These are phyloP conservation scores for Hystrix cristata DNA, from an alignment of 2,113 vertebrate genomes.

Conservation along the genomic window DNA sequence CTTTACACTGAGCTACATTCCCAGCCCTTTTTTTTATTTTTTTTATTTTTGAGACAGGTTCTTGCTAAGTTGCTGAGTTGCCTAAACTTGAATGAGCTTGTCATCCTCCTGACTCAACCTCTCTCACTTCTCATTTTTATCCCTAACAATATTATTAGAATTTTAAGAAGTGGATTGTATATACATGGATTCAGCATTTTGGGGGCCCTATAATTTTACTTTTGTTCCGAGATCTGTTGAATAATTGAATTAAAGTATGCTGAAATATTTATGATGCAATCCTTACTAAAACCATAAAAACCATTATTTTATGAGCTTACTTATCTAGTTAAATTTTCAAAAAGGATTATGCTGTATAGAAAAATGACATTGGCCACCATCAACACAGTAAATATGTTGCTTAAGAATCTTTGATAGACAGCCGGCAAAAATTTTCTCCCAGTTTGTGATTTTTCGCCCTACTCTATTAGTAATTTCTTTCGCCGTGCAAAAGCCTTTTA, in stretches of 20 bases:
- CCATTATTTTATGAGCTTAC: not conserved
- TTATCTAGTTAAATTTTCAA: slow-evolving; percentile 34
- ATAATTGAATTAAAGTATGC: slow-evolving; percentile 46
- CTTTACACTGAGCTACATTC: not conserved
- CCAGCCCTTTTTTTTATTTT: not conserved
- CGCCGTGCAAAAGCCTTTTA: no score
- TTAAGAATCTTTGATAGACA: slow-evolving; percentile 14
- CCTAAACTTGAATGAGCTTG: not conserved
- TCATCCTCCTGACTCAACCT: not conserved
- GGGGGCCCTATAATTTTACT: not conserved
- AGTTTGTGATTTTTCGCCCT: no score
- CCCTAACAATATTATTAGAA: not conserved
- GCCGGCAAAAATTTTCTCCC: no score
- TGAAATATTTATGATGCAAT: slow-evolving; percentile 17
- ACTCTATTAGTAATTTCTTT: no score
- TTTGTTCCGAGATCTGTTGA: not conserved
- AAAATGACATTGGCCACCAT: slow-evolving; percentile 17
- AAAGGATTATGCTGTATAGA: not conserved
- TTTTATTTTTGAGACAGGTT: not conserved
- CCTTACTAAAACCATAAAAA: not conserved
- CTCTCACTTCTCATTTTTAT: not conserved
- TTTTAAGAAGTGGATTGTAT: not conserved
- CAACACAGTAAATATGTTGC: not conserved
- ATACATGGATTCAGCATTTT: not conserved
- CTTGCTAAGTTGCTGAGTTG: not conserved